Percentiles rank a stretch among this genome's conserved stretches.
Evolutionary conservation across 92 coral and sea anemone genomes (phyloP).

Genomic region (Palythoa caribaeorum): DNA sequence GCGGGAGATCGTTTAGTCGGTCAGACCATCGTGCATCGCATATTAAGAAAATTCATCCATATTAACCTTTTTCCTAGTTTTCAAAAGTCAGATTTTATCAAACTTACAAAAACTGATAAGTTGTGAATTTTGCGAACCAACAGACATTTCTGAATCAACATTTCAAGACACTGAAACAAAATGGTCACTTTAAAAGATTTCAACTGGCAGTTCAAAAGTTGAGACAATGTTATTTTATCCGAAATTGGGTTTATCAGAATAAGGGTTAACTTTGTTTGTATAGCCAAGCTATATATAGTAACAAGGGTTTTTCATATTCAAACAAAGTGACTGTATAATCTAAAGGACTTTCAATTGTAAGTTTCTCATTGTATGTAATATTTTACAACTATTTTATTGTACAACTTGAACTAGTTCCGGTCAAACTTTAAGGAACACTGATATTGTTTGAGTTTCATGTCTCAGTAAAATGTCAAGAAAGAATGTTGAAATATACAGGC

Average conservation of each 20-base stretch:
- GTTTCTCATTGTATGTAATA: not conserved
- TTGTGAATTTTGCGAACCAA: too few species aligned
- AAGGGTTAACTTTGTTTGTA: too few species aligned
- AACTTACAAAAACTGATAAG: too few species aligned
- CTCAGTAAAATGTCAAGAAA: not conserved
- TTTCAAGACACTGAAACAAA: too few species aligned
- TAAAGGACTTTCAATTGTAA: not conserved
- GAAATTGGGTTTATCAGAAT: too few species aligned
- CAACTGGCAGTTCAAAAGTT: too few species aligned
- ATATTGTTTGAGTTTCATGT: not conserved
- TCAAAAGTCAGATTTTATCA: too few species aligned
- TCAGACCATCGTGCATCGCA: slow-evolving; percentile 91
- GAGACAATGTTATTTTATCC: too few species aligned
- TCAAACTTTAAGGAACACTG: not conserved
- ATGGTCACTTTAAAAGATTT: too few species aligned
- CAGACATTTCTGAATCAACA: too few species aligned
- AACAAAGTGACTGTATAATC: not conserved
- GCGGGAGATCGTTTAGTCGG: slow-evolving; percentile 91
- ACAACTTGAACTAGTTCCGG: not conserved
- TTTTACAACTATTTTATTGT: not conserved
- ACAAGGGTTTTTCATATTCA: not conserved
- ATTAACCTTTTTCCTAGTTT: not conserved
- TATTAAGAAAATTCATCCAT: slow-evolving; percentile 82
- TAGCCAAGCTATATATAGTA: not conserved
- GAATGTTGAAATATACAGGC: not conserved